Conservation (phyloP, 2,888 invertebrate species). For the Fragum sueziense region DNA sequence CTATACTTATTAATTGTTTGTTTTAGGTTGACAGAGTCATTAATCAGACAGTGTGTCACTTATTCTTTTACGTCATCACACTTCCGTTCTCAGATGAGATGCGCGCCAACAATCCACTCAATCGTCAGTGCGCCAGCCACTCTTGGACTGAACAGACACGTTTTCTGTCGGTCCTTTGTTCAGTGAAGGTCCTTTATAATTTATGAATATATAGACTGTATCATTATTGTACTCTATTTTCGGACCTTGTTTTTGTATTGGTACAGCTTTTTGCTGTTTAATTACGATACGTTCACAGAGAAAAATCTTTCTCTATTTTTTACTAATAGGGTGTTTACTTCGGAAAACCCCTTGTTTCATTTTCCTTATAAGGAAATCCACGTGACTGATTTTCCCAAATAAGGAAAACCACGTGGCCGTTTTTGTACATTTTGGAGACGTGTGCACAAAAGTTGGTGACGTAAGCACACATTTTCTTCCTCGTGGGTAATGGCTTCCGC, state of each 20-base stretch:
- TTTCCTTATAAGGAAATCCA: conserved; percentile 4
- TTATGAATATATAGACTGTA: neutral
- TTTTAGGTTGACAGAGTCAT: conserved; percentile 3
- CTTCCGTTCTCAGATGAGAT: conserved; percentile 17
- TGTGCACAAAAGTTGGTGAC: neutral
- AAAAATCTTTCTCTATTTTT: no score
- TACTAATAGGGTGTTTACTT: neutral
- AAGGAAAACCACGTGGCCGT: neutral
- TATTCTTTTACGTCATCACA: conserved; percentile 16
- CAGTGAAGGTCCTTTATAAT: neutral
- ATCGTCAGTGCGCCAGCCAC: conserved; percentile 6
- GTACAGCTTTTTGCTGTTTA: conserved; percentile 10
- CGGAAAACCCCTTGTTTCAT: neutral
- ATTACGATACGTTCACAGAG: neutral
- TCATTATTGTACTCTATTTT: neutral
- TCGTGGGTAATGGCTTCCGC: neutral
- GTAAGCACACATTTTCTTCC: neutral
- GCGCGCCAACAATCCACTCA: conserved; percentile 1
- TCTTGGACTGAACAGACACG: neutral
- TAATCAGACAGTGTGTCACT: no score
- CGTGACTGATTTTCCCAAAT: conserved; percentile 3
- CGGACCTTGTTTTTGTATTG: neutral
- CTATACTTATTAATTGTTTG: conserved; percentile 16
- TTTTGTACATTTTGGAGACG: no score
- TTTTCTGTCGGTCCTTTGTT: neutral